Base-by-base conservation (phyloP, 2,797 vertebrate genomes). In the Iguana delicatissima region DNA sequence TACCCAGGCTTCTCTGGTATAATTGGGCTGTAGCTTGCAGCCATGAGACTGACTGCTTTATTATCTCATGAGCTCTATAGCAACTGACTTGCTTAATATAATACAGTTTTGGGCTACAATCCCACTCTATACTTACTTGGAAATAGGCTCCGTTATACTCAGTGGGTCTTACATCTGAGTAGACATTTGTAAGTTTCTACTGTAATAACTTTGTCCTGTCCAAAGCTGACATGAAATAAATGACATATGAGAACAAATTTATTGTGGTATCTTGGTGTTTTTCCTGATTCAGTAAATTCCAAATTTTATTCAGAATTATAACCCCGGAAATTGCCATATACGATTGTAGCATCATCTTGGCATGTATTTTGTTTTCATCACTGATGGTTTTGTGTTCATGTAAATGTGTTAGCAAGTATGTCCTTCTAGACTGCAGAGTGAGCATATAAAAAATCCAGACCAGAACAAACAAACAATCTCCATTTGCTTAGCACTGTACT, bases 381-480 rank as follows among this genome's bases (percentile, higher is more conserved):
- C 35, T 62, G 77, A 38, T 59, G 42, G 67, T 62, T 9, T 80
- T 85, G 38, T 80, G 46, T 80, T 80, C 20, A 35, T 76, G 42
- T 81, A 50, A 86, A 35, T 64, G 8, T 52, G 55, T 64, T 86
- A 82, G 57, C 85, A 89, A 90, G 62, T 13, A 90, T 38, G 42
- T 2, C 67, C 10, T 0, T 74, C 89, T 52, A 77, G 89, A 81
- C 20, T 86, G 84, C n/a, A 86, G 1, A 6, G 14, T 32, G 80
- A 50, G 72, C 52, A 64, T 52, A 55, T 89, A 91, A 90, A 76
- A 57, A 13, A 86, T n/a, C 86, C 32, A 86, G 6, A 87, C 82
- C 35, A 92, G 80, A 1, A 84, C 38, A 77, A 16, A 86, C 76
- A 8, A 69, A 69, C 89, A 24, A 32, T 6, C 50, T 80, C 57